Evolutionary conservation across 2,888 invertebrate genomes (phyloP).

Genomic region (Cybosia mesomella): DNA sequence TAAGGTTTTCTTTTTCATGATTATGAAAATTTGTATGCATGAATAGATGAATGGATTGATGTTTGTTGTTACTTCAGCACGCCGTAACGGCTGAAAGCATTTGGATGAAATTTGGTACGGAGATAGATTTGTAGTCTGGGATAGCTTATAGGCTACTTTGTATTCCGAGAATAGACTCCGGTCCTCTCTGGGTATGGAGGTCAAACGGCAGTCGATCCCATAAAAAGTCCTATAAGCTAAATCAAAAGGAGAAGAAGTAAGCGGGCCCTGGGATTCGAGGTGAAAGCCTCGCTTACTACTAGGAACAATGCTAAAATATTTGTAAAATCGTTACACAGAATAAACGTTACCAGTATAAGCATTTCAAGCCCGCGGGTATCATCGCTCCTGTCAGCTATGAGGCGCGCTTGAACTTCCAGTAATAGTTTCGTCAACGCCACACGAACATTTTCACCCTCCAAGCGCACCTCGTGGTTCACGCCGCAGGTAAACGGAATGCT

Average conservation of each 20-base stretch:
- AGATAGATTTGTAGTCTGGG: background rate
- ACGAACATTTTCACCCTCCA: conserved; percentile 91
- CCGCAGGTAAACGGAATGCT: conserved; percentile 83
- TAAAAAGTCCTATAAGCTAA: no score
- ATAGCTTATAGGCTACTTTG: no score
- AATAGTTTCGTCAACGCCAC: conserved; percentile 87
- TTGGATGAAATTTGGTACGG: no score
- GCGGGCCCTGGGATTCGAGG: no score
- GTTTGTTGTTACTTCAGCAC: background rate
- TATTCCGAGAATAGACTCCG: no score
- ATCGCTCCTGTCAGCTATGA: conserved; percentile 90
- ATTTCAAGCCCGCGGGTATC: conserved; percentile 91
- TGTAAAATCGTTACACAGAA: background rate
- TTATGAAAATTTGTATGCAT: no score
- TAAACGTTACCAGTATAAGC: conserved; percentile 75
- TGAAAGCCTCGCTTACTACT: no score
- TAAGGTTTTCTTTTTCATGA: background rate
- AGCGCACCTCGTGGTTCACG: conserved; percentile 71
- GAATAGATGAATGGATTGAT: background rate
- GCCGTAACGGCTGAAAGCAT: background rate
- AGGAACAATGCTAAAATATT: no score
- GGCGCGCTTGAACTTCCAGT: conserved; percentile 88
- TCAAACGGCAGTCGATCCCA: no score
- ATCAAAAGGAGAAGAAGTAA: background rate
- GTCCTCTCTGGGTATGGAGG: no score